Percentiles rank a stretch among this genome's conserved stretches.
Conservation (phyloP, 2,888 invertebrate species). For the Sarcophaga subvicina region DNA sequence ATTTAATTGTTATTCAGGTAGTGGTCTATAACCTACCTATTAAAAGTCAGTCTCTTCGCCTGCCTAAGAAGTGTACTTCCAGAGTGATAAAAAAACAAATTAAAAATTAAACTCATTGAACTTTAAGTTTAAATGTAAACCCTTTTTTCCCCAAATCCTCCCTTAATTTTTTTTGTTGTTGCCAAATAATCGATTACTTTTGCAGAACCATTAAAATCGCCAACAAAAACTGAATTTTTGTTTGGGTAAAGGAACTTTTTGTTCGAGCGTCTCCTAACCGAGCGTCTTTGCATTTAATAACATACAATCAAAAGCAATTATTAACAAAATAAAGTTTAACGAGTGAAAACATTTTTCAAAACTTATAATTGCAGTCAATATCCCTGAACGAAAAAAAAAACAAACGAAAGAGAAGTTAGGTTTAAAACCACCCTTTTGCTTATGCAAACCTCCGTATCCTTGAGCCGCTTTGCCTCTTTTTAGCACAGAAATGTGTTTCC, state of each 20-base stretch:
- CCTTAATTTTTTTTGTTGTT: neutral
- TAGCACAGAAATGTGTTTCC: neutral
- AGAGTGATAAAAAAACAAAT: neutral
- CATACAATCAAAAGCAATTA: slow-evolving; percentile 57
- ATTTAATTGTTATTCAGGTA: too few species aligned
- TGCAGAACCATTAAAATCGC: slow-evolving; percentile 3
- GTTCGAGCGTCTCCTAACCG: neutral
- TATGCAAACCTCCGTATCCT: neutral
- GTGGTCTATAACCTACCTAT: too few species aligned
- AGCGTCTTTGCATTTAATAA: slow-evolving; percentile 43
- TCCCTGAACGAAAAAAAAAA: slow-evolving; percentile 23
- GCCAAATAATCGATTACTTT: slow-evolving; percentile 45
- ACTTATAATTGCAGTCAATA: slow-evolving; percentile 61
- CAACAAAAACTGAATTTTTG: neutral
- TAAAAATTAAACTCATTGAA: neutral
- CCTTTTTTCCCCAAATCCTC: neutral
- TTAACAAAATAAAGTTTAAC: slow-evolving; percentile 57
- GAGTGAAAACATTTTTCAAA: slow-evolving; percentile 45
- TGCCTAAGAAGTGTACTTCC: too few species aligned
- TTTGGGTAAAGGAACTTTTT: neutral
- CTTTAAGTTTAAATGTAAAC: too few species aligned
- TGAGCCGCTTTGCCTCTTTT: neutral
- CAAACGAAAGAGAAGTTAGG: neutral
- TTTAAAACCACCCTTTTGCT: too few species aligned
- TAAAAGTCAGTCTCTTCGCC: too few species aligned